phyloP scores from a whole-genome alignment of 2,113 vertebrate species.

The Ageneiosus marmoratus region DNA sequence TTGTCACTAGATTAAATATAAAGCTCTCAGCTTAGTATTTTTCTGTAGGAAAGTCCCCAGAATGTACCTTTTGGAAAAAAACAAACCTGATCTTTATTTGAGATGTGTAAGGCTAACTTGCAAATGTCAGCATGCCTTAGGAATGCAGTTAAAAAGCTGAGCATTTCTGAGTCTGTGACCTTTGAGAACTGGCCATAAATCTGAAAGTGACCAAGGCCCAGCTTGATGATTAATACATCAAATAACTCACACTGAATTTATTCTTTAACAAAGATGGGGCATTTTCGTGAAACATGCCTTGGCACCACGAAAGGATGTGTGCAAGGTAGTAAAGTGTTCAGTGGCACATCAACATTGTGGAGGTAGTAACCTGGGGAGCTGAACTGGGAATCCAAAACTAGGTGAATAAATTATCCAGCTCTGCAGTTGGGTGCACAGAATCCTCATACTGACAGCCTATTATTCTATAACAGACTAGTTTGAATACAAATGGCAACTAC shows the following conservation, averaged over 20 bases:
- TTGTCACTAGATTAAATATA: not conserved
- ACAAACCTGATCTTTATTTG: constrained; percentile 5
- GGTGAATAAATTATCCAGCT: not conserved
- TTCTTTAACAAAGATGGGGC: constrained; percentile 6
- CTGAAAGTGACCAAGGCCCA: not conserved
- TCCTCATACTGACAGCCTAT: not conserved
- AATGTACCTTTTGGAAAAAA: not conserved
- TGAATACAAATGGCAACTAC: not conserved
- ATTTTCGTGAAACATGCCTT: constrained; percentile 6
- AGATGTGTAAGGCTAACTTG: not conserved
- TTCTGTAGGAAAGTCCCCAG: not conserved
- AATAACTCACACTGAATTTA: constrained; percentile 1
- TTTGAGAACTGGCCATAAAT: not conserved
- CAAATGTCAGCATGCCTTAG: not conserved
- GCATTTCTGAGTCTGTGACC: not conserved
- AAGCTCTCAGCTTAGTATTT: not conserved
- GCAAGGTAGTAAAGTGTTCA: not conserved
- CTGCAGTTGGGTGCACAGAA: not conserved
- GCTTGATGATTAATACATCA: not conserved
- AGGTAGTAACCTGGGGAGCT: not conserved
- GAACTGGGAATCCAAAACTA: not conserved
- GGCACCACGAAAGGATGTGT: not conserved
- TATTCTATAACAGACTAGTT: not conserved
- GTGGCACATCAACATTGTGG: not conserved
- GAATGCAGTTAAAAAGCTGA: not conserved